These are phyloP conservation scores for Mechanitis mazaeus DNA, from an alignment of 2,888 invertebrate genomes.

Conservation along the genomic window DNA sequence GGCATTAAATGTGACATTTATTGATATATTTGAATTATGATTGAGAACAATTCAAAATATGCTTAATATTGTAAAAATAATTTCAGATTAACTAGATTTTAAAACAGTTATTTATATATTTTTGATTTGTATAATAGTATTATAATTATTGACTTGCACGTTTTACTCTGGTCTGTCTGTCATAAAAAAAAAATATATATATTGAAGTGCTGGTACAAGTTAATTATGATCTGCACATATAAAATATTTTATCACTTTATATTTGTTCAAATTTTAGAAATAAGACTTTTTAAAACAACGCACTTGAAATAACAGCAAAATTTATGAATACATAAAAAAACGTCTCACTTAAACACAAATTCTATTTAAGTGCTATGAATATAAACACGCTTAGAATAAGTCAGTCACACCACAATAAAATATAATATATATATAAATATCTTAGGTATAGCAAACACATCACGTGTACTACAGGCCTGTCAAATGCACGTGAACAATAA, in stretches of 20 bases:
- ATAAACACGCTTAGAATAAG: neutral
- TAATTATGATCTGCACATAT: too few relatives aligned
- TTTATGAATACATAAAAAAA: too few relatives aligned
- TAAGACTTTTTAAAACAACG: too few relatives aligned
- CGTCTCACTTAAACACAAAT: neutral
- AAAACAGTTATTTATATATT: neutral
- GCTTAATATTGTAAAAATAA: neutral
- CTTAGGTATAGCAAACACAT: conserved; percentile 26
- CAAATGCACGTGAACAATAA: conserved; percentile 43
- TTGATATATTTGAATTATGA: too few relatives aligned
- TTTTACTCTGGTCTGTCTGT: neutral
- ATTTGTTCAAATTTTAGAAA: too few relatives aligned
- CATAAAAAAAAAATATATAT: neutral
- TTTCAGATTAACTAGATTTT: neutral
- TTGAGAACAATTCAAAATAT: too few relatives aligned
- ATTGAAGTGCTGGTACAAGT: neutral
- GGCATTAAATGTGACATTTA: too few relatives aligned
- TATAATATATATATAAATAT: neutral
- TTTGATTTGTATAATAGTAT: neutral
- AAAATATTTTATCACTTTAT: too few relatives aligned
- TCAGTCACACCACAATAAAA: conserved; percentile 6
- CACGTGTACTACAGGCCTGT: conserved; percentile 30
- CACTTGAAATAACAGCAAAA: too few relatives aligned
- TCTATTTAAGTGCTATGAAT: neutral
- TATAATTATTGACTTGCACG: neutral